Conservation (phyloP, 2,797 vertebrate genomes). For the Sebastes steindachneri region DNA sequence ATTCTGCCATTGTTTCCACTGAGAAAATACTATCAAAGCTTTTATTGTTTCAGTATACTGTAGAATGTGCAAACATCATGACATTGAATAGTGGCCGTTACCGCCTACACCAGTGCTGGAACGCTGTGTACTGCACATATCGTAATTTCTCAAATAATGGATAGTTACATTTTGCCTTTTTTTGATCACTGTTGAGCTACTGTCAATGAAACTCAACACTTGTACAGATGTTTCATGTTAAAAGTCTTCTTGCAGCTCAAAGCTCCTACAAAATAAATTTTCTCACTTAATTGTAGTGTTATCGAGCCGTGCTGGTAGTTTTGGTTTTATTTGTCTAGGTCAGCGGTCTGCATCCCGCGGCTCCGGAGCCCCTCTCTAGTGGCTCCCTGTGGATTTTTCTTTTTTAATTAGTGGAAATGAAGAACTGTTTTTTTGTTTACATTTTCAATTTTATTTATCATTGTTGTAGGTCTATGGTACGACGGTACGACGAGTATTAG, state of each 20-base stretch:
- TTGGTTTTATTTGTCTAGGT: background rate
- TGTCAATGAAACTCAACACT: background rate
- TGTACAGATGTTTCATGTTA: background rate
- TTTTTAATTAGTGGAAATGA: too few relatives aligned
- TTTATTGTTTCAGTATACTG: background rate
- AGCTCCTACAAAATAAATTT: accelerated
- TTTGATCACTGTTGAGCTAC: background rate
- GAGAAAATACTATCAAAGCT: background rate
- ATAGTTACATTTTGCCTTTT: background rate
- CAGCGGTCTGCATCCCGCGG: accelerated
- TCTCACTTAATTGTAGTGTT: too few relatives aligned
- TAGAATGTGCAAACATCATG: background rate
- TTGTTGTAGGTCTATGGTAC: too few relatives aligned
- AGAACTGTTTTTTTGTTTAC: too few relatives aligned
- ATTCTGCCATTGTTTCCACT: conserved; percentile 7
- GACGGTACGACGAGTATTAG: too few relatives aligned
- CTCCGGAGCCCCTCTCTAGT: accelerated
- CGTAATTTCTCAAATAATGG: background rate
- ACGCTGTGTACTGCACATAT: background rate
- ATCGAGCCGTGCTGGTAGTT: too few relatives aligned
- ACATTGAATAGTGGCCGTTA: background rate
- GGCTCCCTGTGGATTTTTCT: too few relatives aligned
- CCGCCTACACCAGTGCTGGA: background rate
- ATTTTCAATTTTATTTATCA: too few relatives aligned
- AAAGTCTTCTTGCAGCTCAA: background rate